These are phyloP conservation scores for Heptranchias perlo DNA, from an alignment of 2,113 vertebrate genomes.

Conservation along the genomic window DNA sequence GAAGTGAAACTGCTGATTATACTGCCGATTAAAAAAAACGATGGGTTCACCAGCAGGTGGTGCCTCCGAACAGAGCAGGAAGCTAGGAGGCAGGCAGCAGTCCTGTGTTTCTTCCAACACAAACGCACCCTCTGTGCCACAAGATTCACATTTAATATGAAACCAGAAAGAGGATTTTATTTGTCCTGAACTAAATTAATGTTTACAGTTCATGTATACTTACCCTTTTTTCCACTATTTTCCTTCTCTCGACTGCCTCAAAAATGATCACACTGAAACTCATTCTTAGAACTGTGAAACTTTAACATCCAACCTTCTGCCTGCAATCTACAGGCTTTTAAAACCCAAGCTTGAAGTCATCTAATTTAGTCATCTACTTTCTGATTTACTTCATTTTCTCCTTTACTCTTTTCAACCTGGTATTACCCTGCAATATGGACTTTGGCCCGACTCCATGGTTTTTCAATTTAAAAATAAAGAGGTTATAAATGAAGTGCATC, in stretches of 20 bases:
- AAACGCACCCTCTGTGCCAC: not conserved
- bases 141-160: not conserved
- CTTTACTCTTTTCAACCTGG: not conserved
- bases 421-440: not conserved
- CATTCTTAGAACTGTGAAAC: not conserved
- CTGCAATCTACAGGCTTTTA: not conserved
- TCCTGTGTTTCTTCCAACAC: not conserved
- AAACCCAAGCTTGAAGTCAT: not conserved
- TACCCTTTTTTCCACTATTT: not conserved
- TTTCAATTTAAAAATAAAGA: not conserved
- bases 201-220: not conserved
- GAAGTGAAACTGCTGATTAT: too few species aligned
- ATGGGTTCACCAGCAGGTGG: not conserved
- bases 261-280: not conserved
- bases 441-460: not conserved
- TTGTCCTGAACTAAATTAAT: not conserved
- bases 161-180: not conserved
- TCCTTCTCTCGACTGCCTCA: not conserved
- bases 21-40: not conserved
- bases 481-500: not conserved
- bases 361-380: not conserved
- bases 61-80: not conserved
- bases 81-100: not conserved
- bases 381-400: not conserved
- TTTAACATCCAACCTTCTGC: not conserved